phyloP scores from a whole-genome alignment of 2,888 invertebrate species.

The Cheilosia vulpina region DNA sequence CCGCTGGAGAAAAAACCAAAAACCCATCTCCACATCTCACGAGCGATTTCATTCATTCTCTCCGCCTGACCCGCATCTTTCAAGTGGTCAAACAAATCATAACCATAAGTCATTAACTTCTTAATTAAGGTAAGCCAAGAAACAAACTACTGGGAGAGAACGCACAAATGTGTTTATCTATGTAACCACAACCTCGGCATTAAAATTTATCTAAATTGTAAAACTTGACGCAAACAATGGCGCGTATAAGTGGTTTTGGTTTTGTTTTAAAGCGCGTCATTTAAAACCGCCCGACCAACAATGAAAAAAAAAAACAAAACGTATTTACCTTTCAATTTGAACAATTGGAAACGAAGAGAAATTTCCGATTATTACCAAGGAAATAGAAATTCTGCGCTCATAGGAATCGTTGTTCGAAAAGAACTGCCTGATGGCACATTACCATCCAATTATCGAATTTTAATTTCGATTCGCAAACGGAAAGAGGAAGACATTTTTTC shows the following conservation, averaged over 20 bases:
- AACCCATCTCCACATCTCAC: neutral
- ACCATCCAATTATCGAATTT: slow-evolving; percentile 19
- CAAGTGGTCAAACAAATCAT: slow-evolving; percentile 31
- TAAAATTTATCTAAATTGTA: slow-evolving; percentile 23
- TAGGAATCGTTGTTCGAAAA: neutral
- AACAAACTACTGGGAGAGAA: slow-evolving; percentile 1
- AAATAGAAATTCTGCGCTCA: slow-evolving; percentile 5
- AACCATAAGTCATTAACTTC: slow-evolving; percentile 46
- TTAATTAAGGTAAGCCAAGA: slow-evolving; percentile 30
- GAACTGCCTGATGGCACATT: slow-evolving; percentile 5
- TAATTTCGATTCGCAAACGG: neutral
- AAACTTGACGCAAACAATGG: slow-evolving; percentile 13
- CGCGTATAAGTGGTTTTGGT: neutral
- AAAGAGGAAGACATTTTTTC: neutral
- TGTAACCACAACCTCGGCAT: neutral
- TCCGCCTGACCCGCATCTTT: slow-evolving; percentile 4
- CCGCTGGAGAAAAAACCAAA: slow-evolving; percentile 6
- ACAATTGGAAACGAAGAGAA: slow-evolving; percentile 32
- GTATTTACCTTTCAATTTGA: slow-evolving; percentile 15
- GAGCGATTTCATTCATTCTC: neutral
- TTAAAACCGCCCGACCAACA: slow-evolving; percentile 1
- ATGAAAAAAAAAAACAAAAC: slow-evolving; percentile 8
- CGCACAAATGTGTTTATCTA: slow-evolving; percentile 6
- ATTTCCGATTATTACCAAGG: slow-evolving; percentile 6
- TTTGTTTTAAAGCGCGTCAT: slow-evolving; percentile 7